These are phyloP conservation scores for Notodonta dromedarius DNA, from an alignment of 2,888 invertebrate species.

Conservation along the genomic window DNA sequence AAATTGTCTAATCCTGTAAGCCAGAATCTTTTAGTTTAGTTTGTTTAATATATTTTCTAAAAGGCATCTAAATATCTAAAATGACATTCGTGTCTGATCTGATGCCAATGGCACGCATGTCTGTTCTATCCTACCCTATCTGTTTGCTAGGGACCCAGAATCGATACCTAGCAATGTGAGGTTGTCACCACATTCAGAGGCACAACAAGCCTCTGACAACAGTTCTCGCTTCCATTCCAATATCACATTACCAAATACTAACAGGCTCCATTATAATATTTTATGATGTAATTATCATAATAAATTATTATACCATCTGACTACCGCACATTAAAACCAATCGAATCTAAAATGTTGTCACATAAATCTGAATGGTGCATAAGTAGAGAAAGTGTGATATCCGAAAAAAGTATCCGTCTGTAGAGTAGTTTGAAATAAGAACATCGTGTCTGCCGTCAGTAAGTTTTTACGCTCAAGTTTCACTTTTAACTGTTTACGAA, in stretches of 20 bases:
- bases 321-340: background rate
- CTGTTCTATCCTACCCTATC: background rate
- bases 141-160: too few species aligned
- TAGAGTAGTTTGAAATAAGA: conserved; percentile 15
- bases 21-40: background rate
- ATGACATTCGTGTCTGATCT: background rate
- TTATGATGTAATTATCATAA: too few species aligned
- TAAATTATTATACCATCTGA: background rate
- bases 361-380: background rate
- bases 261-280: too few species aligned
- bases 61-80: background rate
- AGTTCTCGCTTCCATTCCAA: too few species aligned
- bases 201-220: too few species aligned
- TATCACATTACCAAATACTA: too few species aligned
- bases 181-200: too few species aligned
- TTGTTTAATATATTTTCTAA: background rate
- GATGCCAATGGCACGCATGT: background rate
- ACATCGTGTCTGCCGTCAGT: conserved; percentile 7
- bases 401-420: conserved; percentile 7
- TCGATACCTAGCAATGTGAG: too few species aligned
- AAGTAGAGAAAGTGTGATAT: conserved; percentile 16
- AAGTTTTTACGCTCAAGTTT: conserved; percentile 24
- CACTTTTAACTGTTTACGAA: conserved; percentile 11
- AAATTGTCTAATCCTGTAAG: too few species aligned
- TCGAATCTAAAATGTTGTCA: background rate